phyloP scores from a whole-genome alignment of 2,113 vertebrate species.

The Aegithalos caudatus region DNA sequence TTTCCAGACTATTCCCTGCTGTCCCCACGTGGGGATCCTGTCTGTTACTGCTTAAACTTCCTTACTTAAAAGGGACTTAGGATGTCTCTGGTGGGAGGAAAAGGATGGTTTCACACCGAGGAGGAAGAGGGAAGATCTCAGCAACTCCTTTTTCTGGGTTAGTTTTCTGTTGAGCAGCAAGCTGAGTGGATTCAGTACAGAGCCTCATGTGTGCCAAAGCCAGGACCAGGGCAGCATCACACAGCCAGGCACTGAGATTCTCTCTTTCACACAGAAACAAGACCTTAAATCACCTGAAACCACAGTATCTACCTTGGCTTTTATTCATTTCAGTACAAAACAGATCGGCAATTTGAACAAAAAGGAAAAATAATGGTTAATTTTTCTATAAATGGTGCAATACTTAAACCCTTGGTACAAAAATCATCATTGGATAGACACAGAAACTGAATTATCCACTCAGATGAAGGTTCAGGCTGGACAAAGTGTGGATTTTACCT shows the following conservation, averaged over 20 bases:
- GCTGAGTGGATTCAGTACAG: not conserved
- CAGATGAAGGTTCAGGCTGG: not conserved
- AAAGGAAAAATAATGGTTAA: not conserved
- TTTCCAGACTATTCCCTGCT: not conserved
- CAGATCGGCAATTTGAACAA: not conserved
- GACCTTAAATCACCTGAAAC: not conserved
- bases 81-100: not conserved
- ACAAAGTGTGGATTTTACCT: not conserved
- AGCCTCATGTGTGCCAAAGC: not conserved
- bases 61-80: not conserved
- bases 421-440: not conserved
- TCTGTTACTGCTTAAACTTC: not conserved
- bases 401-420: not conserved
- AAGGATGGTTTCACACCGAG: not conserved
- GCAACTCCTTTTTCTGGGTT: not conserved
- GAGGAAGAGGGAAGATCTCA: not conserved
- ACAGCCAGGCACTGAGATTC: not conserved
- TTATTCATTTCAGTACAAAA: not conserved
- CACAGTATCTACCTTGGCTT: not conserved
- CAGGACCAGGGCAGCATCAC: not conserved
- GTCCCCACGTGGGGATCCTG: not conserved
- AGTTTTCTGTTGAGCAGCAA: not conserved
- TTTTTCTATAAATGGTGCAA: not conserved
- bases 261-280: not conserved
- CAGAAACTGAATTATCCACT: not conserved